Evolutionary conservation across 2,888 invertebrate genomes (phyloP), one percentile per base, ranked within the genome.

Genomic region (Epiblema foenella): DNA sequence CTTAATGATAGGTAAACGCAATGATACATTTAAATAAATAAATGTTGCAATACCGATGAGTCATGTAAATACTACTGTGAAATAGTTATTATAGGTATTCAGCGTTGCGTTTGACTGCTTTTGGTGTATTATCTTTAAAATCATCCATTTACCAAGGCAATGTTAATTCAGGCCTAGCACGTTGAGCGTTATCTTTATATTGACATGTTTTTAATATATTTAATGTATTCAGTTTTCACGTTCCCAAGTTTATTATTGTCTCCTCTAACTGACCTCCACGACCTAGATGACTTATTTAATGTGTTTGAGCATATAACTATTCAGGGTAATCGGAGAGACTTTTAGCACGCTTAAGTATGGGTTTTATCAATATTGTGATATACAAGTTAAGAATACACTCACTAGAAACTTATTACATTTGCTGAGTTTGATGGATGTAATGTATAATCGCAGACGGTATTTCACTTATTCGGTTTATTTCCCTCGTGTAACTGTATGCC

Each of bases 1-100:
- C 57, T 71, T 68, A 66, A 69, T 72, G 57, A 46, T 18, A 58
- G 58, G 59, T 49, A 18, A n/a, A n/a, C n/a, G n/a, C n/a, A 18
- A 18, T 46, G 37, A 60, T 59, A 49, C 56, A 57, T 33, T 49
- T 60, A 20, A 46, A 69, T 24, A 29, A 46, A 20, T 12, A 46
- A 17, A 69, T 57, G 37, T 57, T 29, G 39, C 63, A 60, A 46
- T 54, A 20, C 2, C 9, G 15, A 24, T 59, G 42, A 59, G 20
- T 59, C 42, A 42, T 46, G 8, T 15, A n/a, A 7, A 15, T 15
- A 42, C 46, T 8, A 46, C 8, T 15, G 42, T 33, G 33, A 33
- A 33, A 4, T 24, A n/a, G n/a, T n/a, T n/a, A 24, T 24, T 24
- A 24, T 4, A 24, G 24, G 4, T 24, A 3, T 24, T 24, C 24